Percentiles rank a stretch among this genome's conserved stretches.
Evolutionary conservation across 2,797 vertebrate genomes (phyloP).

Genomic region (Enteromius unitaeniatus): DNA sequence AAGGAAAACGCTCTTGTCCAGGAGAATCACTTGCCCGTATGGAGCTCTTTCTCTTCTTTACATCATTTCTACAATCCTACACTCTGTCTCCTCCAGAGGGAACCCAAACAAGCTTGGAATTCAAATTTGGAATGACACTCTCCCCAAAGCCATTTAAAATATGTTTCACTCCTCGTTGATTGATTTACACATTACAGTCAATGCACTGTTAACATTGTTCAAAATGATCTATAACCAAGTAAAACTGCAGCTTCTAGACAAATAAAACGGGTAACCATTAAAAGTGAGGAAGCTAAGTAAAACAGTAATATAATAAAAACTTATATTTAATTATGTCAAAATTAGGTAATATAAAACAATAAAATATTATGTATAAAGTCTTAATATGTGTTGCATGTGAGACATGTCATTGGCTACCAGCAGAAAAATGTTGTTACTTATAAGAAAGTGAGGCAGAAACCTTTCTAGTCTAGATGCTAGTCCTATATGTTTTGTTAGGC

Average conservation of each 20-base stretch:
- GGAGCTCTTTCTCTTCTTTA: conserved; percentile 54
- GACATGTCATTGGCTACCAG: not conserved
- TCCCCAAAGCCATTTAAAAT: conserved; percentile 31
- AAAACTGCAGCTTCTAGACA: not conserved
- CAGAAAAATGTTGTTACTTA: not conserved
- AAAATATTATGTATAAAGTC: not conserved
- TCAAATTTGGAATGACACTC: conserved; percentile 30
- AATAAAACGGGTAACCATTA: not conserved
- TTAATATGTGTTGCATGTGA: not conserved
- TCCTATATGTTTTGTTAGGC: not conserved
- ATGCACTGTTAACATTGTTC: not conserved
- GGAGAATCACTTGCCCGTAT: conserved; percentile 50
- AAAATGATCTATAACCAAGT: not conserved
- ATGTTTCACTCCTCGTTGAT: conserved; percentile 17
- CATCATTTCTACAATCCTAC: conserved; percentile 37
- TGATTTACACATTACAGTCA: not conserved
- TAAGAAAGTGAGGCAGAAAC: not conserved
- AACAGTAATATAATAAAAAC: not conserved
- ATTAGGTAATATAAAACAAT: not conserved
- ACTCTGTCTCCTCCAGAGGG: conserved; percentile 39
- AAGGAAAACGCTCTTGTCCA: conserved; percentile 49
- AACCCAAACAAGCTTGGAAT: conserved; percentile 29
- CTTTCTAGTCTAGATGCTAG: not conserved
- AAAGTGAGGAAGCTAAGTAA: not conserved
- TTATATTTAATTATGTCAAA: not conserved